These are phyloP conservation scores for Asteroscopus sphinx DNA, from an alignment of 2,888 invertebrate genomes.

Conservation along the genomic window DNA sequence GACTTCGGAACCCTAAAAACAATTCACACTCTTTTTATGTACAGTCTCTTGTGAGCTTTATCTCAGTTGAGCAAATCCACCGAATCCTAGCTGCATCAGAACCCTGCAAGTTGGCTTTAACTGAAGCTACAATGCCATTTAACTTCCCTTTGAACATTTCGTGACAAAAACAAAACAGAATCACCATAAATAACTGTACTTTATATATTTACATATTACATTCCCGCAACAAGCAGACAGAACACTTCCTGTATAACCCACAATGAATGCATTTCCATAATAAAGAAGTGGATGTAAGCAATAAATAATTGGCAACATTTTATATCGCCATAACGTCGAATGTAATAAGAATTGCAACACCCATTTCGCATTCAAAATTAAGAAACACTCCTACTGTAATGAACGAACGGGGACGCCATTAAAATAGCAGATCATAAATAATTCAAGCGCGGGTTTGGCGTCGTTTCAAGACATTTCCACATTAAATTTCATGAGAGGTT, in stretches of 20 bases:
- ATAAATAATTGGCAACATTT: conserved; percentile 58
- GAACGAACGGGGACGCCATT: conserved; percentile 85
- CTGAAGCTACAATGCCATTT: conserved; percentile 59
- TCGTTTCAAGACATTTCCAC: conserved; percentile 89
- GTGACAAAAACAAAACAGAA: conserved; percentile 56
- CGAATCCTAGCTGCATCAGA: conserved; percentile 62
- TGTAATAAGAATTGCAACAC: conserved; percentile 71
- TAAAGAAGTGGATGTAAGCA: conserved; percentile 41
- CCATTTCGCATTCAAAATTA: conserved; percentile 81
- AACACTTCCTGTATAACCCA: conserved; percentile 47
- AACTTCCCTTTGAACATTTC: conserved; percentile 50
- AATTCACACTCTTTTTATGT: no score
- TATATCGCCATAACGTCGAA: conserved; percentile 59
- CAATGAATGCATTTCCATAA: conserved; percentile 54
- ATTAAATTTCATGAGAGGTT: conserved; percentile 89
- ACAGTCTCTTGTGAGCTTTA: no score
- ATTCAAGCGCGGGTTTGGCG: conserved; percentile 87
- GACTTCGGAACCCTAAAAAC: no score
- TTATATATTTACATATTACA: conserved; percentile 53
- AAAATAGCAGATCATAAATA: conserved; percentile 88
- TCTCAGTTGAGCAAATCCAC: conserved; percentile 63
- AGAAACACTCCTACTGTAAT: conserved; percentile 85
- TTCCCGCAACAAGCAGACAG: conserved; percentile 37
- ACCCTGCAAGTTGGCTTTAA: conserved; percentile 63
- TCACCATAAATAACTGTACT: conserved; percentile 52